Conservation (phyloP, 2,797 vertebrate species). For the Denticeps clupeoides region DNA sequence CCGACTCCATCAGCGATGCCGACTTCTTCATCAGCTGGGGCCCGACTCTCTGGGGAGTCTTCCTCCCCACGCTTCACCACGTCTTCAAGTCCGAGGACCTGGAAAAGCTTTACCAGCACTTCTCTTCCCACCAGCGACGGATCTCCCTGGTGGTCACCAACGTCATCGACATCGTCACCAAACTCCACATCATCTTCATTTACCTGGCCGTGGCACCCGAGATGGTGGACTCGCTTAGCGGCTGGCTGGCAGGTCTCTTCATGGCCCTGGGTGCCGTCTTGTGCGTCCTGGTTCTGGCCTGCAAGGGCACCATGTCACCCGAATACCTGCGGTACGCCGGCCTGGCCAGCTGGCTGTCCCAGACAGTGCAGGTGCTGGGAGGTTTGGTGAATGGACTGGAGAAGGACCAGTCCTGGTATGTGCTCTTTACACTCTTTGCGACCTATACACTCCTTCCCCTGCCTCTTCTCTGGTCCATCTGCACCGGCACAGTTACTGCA, state of each 20-base stretch:
- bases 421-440: conserved; percentile 49
- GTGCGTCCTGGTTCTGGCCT: conserved; percentile 37
- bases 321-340: conserved; percentile 32
- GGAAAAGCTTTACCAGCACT: conserved; percentile 48
- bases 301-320: conserved; percentile 24
- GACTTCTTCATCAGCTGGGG: conserved; percentile 61
- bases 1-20: conserved; percentile 39
- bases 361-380: conserved; percentile 40
- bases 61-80: conserved; percentile 52
- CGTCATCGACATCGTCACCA: conserved; percentile 39
- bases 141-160: conserved; percentile 44
- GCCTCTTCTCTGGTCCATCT: conserved; percentile 47
- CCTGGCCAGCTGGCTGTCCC: conserved; percentile 43
- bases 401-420: conserved; percentile 47
- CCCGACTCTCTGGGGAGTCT: conserved; percentile 40
- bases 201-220: conserved; percentile 52
- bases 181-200: conserved; percentile 45
- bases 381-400: conserved; percentile 36
- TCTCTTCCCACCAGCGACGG: conserved; percentile 37
- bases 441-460: conserved; percentile 46
- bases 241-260: conserved; percentile 49
- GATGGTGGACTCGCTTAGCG: conserved; percentile 35
- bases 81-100: conserved; percentile 38
- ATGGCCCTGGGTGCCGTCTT: conserved; percentile 43
- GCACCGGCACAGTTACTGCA: conserved; percentile 36